phyloP scores from a whole-genome alignment of 53 echinoderm and acorn worm species.

The Paracentrotus lividus region DNA sequence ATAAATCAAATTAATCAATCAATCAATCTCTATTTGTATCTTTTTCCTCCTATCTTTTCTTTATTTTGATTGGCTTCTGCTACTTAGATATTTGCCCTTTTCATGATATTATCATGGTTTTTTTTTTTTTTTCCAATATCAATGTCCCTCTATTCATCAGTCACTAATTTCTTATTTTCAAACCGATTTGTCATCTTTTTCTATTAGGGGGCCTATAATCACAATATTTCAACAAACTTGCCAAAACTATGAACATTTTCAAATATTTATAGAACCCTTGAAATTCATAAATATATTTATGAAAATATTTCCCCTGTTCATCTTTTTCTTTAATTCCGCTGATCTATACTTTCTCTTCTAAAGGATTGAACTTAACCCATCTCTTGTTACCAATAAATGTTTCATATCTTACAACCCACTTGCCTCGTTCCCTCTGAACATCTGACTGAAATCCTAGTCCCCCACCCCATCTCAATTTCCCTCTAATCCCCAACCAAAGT shows the following conservation, averaged over 20 bases:
- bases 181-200: neutral
- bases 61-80: neutral
- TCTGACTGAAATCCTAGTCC: neutral
- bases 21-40: no score
- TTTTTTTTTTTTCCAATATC: neutral
- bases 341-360: neutral
- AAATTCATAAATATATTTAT: neutral
- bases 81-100: neutral
- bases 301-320: neutral
- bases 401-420: slow-evolving; percentile 19
- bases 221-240: neutral
- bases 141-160: neutral
- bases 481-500: slow-evolving; percentile 9
- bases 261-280: neutral
- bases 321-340: neutral
- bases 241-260: neutral
- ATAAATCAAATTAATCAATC: no score
- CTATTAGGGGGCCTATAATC: neutral
- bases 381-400: neutral
- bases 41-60: neutral
- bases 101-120: neutral
- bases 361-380: neutral
- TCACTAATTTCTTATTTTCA: neutral
- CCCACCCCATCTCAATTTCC: slow-evolving; percentile 11
- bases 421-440: neutral